phyloP scores from a whole-genome alignment of 1,140 invertebrate species.

The Brachionus manjavacas region DNA sequence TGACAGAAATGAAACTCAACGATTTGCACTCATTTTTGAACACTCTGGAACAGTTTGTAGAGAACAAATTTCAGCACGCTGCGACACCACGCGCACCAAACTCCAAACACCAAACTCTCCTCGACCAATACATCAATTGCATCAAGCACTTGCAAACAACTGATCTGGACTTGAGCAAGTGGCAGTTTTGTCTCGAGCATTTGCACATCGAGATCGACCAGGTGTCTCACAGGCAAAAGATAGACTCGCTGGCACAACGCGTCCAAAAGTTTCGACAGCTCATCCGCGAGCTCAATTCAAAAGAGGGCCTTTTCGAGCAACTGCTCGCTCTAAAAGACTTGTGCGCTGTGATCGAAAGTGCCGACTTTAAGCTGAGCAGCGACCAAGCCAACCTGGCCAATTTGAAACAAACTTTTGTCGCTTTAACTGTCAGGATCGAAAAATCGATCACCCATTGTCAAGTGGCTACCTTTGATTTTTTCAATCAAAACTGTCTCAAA shows the following conservation, averaged over 20 bases:
- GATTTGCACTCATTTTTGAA: conserved; percentile 26
- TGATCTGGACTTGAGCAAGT: conserved; percentile 18
- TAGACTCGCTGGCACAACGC: neutral
- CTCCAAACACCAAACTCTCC: neutral
- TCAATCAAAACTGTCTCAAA: neutral
- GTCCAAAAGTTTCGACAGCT: neutral
- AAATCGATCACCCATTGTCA: neutral
- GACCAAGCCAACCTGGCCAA: neutral
- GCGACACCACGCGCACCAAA: no score
- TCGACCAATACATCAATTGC: neutral
- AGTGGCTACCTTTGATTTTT: neutral
- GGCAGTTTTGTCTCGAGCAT: neutral
- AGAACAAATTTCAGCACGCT: neutral
- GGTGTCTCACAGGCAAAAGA: neutral
- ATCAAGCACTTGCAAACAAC: neutral
- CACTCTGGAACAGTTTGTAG: neutral
- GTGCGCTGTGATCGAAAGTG: neutral
- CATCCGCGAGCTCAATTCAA: neutral
- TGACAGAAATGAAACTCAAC: neutral
- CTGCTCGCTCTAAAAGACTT: neutral
- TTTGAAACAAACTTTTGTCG: conserved; percentile 5
- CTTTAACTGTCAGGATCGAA: neutral
- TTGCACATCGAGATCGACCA: neutral
- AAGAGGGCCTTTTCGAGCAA: conserved; percentile 10
- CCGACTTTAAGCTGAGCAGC: conserved; percentile 1